Evolutionary conservation across 2,113 vertebrate species (phyloP).

Genomic region (Dromiciops gliroides): DNA sequence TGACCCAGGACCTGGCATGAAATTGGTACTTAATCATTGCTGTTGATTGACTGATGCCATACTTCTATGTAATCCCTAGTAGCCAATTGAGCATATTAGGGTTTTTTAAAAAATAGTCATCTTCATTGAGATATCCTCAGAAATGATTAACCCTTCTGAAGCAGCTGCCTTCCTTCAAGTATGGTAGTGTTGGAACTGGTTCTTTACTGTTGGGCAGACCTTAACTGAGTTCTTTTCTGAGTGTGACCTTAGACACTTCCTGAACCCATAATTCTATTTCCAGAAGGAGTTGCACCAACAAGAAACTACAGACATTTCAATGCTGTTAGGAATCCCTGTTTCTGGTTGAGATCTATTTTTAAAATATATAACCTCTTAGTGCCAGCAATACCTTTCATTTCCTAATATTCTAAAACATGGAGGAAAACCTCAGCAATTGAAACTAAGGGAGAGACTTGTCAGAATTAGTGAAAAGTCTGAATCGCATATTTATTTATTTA

Average conservation of each 20-base stretch:
- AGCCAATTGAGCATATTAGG: neutral
- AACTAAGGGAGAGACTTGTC: conserved; percentile 32
- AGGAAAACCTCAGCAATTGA: conserved; percentile 33
- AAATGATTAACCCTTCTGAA: neutral
- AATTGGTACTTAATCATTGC: neutral
- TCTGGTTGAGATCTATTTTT: conserved; percentile 70
- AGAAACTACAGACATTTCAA: conserved; percentile 76
- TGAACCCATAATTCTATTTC: conserved; percentile 55
- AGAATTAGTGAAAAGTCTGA: neutral
- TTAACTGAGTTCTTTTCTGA: conserved; percentile 47
- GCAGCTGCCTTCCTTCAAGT: conserved; percentile 23
- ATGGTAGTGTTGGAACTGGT: conserved; percentile 48
- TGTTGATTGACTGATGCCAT: neutral
- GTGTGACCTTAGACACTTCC: conserved; percentile 62
- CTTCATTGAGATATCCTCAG: neutral
- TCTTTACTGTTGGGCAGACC: conserved; percentile 23
- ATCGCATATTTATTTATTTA: no score
- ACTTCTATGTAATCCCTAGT: neutral
- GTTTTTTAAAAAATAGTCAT: neutral
- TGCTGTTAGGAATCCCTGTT: conserved; percentile 71
- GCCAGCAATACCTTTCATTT: conserved; percentile 18
- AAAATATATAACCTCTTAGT: conserved; percentile 46
- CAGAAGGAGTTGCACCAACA: conserved; percentile 78
- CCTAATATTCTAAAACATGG: conserved; percentile 38
- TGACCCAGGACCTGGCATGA: neutral